Evolutionary conservation across 2,113 vertebrate genomes (phyloP), one percentile per base, ranked within the genome.

Genomic region (Steatornis caripensis): DNA sequence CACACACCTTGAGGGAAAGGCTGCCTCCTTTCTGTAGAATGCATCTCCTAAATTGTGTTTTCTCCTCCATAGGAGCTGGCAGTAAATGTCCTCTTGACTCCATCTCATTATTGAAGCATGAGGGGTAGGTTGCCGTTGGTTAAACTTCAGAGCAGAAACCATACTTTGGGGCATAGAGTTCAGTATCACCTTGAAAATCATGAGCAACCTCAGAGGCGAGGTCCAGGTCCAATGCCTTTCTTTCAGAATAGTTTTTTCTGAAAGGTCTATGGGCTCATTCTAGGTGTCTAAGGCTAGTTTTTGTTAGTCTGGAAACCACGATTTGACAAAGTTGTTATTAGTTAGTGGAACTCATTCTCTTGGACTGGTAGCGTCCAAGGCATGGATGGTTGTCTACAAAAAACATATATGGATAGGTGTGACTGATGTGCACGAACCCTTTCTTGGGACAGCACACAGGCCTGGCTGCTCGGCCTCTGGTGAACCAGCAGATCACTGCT

Each of bases 391-490:
- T 6, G 2, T 22, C 11, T 61, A 30, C 62, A 57, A 39, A 11
- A 78, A 36, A 53, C 30, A 10, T 6, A 18, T 9, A 5, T 7
- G 39, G 21, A 1, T 3, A 29, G 29, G 17, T 37, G 15, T 18
- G 20, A 19, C 6, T 8, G 18, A 36, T 20, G 36, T 8, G 34
- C 34, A 23, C 1, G 5, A 74, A 8, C 2, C 18, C 16, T 71
- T 39, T 0, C 3, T 1, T 46, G 30, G 37, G 36, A 30, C 34
- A 55, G 43, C 46, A 32, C 27, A 11, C 4, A 70, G 29, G 1
- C 10, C 43, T 2, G 3, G 17, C 6, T 20, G 34, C 34, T 69
- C 7, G 1, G 15, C 7, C 37, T n/a, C 16, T 22, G 11, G 6
- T 3, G 6, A 84, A 55, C 27, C 41, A 61, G 41, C 46, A 76